Conservation (phyloP, 2,113 vertebrate genomes). For the Carassius auratus region DNA sequence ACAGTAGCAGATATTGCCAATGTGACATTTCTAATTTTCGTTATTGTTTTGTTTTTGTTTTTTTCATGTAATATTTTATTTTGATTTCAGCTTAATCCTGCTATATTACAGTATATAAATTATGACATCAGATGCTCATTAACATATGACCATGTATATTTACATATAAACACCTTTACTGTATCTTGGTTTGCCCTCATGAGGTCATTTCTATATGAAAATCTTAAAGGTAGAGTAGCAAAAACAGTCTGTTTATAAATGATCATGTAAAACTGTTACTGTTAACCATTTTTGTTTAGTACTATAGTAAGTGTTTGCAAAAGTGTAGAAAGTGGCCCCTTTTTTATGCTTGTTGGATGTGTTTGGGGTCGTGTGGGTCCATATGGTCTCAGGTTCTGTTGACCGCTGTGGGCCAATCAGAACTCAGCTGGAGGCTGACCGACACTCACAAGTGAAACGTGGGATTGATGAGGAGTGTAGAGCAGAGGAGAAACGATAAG, state of each 20-base stretch:
- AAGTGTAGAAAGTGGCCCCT: neutral
- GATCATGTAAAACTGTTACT: neutral
- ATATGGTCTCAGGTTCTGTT: conserved; percentile 65
- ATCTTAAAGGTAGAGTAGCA: neutral
- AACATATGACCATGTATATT: neutral
- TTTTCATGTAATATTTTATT: too few species aligned
- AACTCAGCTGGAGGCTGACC: conserved; percentile 51
- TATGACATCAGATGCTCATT: neutral
- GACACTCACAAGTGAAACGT: neutral
- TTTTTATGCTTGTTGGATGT: neutral
- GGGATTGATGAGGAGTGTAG: conserved; percentile 18
- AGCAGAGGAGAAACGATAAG: conserved; percentile 52
- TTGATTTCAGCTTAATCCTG: neutral
- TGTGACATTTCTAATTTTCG: too few species aligned
- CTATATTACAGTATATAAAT: neutral
- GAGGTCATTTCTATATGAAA: neutral
- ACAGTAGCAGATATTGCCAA: too few species aligned
- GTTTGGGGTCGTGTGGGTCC: conserved; percentile 43
- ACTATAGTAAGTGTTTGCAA: neutral
- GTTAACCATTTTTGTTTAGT: neutral
- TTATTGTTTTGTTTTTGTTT: too few species aligned
- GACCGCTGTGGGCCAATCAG: conserved; percentile 22
- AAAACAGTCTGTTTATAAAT: neutral
- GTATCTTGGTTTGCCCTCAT: neutral
- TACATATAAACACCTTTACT: neutral